A percentile compares a stretch with the other conserved stretches of the same genome.
phyloP scores from a whole-genome alignment of 2,113 vertebrate genomes.

The Peucedramus taeniatus region DNA sequence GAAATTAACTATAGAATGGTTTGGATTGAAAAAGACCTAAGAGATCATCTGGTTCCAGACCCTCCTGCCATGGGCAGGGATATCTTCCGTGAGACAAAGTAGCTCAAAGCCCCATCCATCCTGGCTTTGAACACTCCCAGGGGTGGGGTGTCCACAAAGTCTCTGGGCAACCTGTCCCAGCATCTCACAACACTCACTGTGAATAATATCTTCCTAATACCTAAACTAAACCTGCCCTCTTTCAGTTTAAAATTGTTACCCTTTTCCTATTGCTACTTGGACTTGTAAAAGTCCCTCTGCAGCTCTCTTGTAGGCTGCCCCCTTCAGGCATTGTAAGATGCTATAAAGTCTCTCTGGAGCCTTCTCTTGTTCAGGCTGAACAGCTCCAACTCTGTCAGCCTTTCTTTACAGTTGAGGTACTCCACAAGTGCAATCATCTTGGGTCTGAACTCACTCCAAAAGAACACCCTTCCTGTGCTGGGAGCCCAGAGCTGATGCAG shows the following conservation, averaged over 20 bases:
- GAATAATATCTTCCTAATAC: background rate
- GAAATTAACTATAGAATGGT: background rate
- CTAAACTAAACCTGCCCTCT: background rate
- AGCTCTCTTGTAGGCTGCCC: background rate
- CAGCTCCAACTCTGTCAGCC: background rate
- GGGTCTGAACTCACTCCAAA: background rate
- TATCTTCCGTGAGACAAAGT: fast-evolving
- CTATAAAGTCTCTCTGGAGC: background rate
- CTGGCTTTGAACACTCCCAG: background rate
- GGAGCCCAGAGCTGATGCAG: background rate
- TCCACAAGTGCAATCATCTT: background rate
- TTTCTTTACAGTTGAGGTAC: background rate
- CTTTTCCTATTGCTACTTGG: background rate
- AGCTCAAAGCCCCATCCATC: background rate
- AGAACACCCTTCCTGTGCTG: background rate
- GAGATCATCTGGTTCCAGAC: background rate
- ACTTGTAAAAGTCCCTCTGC: background rate
- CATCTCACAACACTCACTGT: background rate
- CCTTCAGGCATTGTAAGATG: background rate
- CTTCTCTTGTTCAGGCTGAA: background rate
- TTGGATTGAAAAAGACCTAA: background rate
- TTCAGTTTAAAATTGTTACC: background rate
- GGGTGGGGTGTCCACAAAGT: background rate
- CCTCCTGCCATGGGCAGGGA: no score
- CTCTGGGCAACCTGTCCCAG: background rate